Percentiles rank a stretch among this genome's conserved stretches.
Conservation (phyloP, 2,888 invertebrate species). For the Lomographa bimaculata region DNA sequence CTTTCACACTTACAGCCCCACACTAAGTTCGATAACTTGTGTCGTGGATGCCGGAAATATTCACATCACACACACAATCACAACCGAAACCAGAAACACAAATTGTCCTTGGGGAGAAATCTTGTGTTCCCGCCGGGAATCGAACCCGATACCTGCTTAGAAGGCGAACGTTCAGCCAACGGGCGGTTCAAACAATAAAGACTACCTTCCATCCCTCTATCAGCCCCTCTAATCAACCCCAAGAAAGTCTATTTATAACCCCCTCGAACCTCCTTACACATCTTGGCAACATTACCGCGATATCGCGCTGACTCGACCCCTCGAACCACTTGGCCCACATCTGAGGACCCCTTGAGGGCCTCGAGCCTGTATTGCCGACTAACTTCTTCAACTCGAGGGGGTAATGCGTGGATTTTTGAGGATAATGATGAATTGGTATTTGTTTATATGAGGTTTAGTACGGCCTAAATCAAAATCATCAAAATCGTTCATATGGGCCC, state of each 20-base stretch:
- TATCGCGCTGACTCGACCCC: constrained; percentile 35
- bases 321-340: constrained; percentile 41
- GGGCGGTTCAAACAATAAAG: no score
- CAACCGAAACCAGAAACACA: no score
- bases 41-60: no score
- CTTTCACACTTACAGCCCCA: no score
- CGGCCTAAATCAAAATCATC: no score
- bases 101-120: no score
- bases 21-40: no score
- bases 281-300: constrained; percentile 22
- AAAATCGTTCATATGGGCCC: no score
- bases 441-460: not conserved
- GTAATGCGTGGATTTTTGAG: constrained; percentile 39
- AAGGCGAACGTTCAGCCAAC: no score
- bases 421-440: constrained; percentile 38
- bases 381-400: constrained; percentile 24
- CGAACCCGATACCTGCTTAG: no score
- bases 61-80: no score
- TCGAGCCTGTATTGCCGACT: constrained; percentile 34
- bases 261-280: constrained; percentile 20
- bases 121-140: no score
- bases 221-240: constrained; percentile 14
- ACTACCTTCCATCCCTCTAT: constrained; percentile 10
- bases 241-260: constrained; percentile 30
- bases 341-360: constrained; percentile 27